Conservation (phyloP, 2,797 vertebrate species). For the Sparus aurata region DNA sequence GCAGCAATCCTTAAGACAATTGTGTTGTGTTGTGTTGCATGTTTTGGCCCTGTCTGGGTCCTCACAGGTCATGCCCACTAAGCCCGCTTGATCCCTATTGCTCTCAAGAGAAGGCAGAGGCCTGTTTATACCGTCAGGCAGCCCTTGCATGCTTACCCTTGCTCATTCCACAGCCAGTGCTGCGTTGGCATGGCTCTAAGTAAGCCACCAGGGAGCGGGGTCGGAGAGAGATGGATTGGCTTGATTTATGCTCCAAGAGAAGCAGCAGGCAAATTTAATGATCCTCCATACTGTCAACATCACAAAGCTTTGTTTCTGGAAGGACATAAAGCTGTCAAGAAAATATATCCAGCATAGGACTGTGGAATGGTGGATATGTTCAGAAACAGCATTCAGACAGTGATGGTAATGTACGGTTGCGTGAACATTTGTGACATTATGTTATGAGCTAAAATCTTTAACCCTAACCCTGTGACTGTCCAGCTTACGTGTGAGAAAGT, state of each 20-base stretch:
- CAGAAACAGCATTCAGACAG: background rate
- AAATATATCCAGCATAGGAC: slow-evolving; percentile 43
- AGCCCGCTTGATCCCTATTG: slow-evolving; percentile 85
- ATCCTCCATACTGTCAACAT: slow-evolving; percentile 75
- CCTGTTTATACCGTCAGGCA: slow-evolving; percentile 82
- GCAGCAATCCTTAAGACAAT: slow-evolving; percentile 67
- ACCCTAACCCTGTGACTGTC: too few species aligned
- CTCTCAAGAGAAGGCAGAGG: slow-evolving; percentile 81
- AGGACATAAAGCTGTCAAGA: slow-evolving; percentile 66
- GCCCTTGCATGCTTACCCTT: slow-evolving; percentile 77
- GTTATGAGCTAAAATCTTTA: background rate
- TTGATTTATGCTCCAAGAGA: slow-evolving; percentile 84
- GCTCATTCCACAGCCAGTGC: slow-evolving; percentile 77
- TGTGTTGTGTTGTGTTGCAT: slow-evolving; percentile 79
- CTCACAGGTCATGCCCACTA: slow-evolving; percentile 80
- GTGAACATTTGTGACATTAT: background rate
- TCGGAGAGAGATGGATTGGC: slow-evolving; percentile 80
- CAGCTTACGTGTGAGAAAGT: too few species aligned
- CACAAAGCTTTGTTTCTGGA: slow-evolving; percentile 66
- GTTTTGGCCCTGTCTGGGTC: slow-evolving; percentile 65
- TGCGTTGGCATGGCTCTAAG: slow-evolving; percentile 82
- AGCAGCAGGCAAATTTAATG: slow-evolving; percentile 80
- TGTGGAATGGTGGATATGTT: background rate
- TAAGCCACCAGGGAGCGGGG: slow-evolving; percentile 79
- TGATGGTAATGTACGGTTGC: background rate